Conservation (phyloP, 2,888 invertebrate genomes). For the Parnassius apollo region DNA sequence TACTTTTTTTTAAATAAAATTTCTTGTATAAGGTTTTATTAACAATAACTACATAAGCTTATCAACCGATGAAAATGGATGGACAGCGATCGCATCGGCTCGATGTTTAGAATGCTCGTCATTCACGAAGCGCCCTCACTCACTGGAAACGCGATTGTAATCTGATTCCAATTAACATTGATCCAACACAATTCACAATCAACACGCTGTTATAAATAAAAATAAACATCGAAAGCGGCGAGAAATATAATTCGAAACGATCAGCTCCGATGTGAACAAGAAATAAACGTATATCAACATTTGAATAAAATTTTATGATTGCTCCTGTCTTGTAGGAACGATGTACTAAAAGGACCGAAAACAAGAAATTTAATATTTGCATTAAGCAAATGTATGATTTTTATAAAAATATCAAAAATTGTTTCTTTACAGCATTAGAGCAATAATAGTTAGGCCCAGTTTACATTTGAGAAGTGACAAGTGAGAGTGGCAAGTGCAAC, state of each 20-base stretch:
- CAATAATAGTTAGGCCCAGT: no score
- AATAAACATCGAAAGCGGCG: conserved; percentile 16
- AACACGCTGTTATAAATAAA: conserved; percentile 22
- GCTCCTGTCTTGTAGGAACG: neutral
- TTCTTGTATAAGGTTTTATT: neutral
- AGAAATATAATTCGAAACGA: conserved; percentile 16
- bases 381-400: no score
- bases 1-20: no score
- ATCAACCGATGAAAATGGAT: conserved; percentile 13
- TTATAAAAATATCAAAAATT: no score
- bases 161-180: conserved; percentile 33
- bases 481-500: no score
- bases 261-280: conserved; percentile 7
- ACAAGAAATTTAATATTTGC: no score
- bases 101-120: conserved; percentile 35
- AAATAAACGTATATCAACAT: conserved; percentile 7
- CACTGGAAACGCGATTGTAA: conserved; percentile 43
- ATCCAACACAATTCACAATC: conserved; percentile 25
- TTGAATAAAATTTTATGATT: conserved; percentile 1
- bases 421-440: no score
- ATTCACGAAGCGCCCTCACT: conserved; percentile 39
- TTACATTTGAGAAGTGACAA: no score
- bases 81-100: conserved; percentile 5
- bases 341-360: neutral
- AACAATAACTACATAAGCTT: conserved; percentile 8